A percentile compares a stretch with the other conserved stretches of the same genome.
Conservation (phyloP, 37 sponge, comb jelly and placozoan species). For the Chondrosia reniformis region DNA sequence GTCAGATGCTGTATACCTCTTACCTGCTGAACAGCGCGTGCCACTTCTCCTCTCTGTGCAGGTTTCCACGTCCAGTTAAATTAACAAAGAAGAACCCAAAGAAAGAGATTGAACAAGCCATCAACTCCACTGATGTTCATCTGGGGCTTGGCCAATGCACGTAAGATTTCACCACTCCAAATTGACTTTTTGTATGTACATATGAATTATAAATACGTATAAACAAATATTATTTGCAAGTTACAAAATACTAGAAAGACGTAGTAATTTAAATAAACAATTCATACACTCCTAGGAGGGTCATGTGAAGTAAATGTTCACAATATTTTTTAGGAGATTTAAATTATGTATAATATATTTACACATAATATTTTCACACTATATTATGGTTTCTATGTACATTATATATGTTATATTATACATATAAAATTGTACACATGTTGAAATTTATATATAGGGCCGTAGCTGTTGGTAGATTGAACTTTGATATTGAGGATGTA, state of each 20-base stretch:
- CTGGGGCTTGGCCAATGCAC: slow-evolving; percentile 63
- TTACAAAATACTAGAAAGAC: too few species aligned
- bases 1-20: too few species aligned
- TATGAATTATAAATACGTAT: too few species aligned
- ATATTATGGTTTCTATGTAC: not conserved
- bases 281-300: too few species aligned
- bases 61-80: slow-evolving; percentile 72
- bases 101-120: slow-evolving; percentile 41
- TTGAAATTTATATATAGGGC: slow-evolving; percentile 32
- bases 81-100: slow-evolving; percentile 55
- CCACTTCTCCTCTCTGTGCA: too few species aligned
- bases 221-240: too few species aligned
- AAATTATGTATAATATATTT: too few species aligned
- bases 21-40: too few species aligned
- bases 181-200: too few species aligned
- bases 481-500: slow-evolving; percentile 17
- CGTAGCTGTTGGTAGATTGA: slow-evolving; percentile 51
- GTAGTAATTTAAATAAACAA: too few species aligned
- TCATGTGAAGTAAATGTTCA: too few species aligned
- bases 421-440: not conserved
- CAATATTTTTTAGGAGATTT: too few species aligned
- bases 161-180: slow-evolving; percentile 35
- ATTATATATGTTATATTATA: not conserved
- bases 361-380: not conserved
- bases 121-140: slow-evolving; percentile 57